Evolutionary conservation across 1,140 invertebrate species (phyloP), one percentile per base, ranked within the genome.

Genomic region (Stenopsyche tienmushanensis): DNA sequence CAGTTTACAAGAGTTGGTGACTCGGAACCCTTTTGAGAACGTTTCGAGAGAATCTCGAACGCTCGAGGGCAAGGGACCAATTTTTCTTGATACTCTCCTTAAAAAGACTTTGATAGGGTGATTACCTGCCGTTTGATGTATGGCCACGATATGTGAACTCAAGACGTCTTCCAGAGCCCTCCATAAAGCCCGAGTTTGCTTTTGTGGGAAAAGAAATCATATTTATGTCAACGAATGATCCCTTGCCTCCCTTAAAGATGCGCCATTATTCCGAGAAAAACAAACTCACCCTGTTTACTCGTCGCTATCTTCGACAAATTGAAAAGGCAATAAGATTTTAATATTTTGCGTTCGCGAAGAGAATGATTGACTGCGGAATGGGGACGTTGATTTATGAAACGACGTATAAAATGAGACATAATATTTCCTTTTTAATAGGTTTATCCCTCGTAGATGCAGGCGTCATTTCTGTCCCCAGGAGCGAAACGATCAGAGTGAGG

Each of bases 111-210:
- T 42, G 34, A 57, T 57, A 57, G 54, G 54, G 24, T 42, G 54
- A 57, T 57, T 57, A 57, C 54, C 54, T 57, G 54, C 20, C 39
- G 54, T 57, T 57, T 57, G 54, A 57, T 57, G 26, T 42, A 39
- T 23, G 18, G 18, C 29, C 39, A 20, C 2, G 39, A 7, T 39
- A 42, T 34, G 13, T 34, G 29, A 13, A 13, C 5, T 5, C 29
- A 5, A 5, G 29, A 13, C 13, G 29, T 34, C 29, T 13, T n/a
- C 29, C 29, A 13, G 29, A 34, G 29, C n/a, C n/a, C n/a, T n/a
- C n/a, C n/a, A n/a, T n/a, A n/a, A n/a, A n/a, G n/a, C n/a, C n/a
- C n/a, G n/a, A n/a, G n/a, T n/a, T n/a, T n/a, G n/a, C n/a, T n/a
- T n/a, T n/a, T n/a, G n/a, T n/a, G n/a, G n/a, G n/a, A n/a, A n/a